Base-by-base conservation (phyloP, 2,113 vertebrate species). In the Cyanoliseus patagonus region DNA sequence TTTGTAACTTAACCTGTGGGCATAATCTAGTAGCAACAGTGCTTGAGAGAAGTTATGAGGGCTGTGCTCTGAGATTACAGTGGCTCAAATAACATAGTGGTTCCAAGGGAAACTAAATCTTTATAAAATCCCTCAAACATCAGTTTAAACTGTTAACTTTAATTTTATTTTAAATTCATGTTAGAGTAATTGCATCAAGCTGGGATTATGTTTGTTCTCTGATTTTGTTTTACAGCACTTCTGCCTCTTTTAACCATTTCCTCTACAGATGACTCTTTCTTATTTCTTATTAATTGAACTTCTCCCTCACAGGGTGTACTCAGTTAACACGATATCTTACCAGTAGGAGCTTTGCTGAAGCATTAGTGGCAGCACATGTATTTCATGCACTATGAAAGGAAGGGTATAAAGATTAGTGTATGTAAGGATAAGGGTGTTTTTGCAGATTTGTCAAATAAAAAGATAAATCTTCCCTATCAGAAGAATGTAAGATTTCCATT, bases 61-160 rank as follows among this genome's bases (percentile, higher is more conserved):
- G 88, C 94, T 94, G 93, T 3, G 83, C 94, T 94, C 95, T 96
- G 97, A 98, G 97, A 98, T 98, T 98, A 97, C 96, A 96, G 96
- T 97, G 97, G 98, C 98, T 98, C 97, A 97, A 97, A 98, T 98
- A 97, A 98, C 98, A 93, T 77, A 95, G 97, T 95, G 97, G 96
- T 98, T 98, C 98, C 98, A 98, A 97, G 97, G 98, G 98, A 98
- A 98, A 98, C 98, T 92, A 98, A 98, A 98, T 98, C 97, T 98
- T 98, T 98, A 98, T 97, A 97, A 98, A 97, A 97, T 96, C 70
- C 97, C 97, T 98, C 98, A 98, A 98, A 98, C 97, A 98, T 98
- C 97, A 97, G 97, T 98, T 98, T 98, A 98, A 98, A 97, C 97
- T 98, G 98, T 98, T 98, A 98, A 98, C 96, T 98, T 98, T 98